Base-by-base conservation (phyloP, 2,113 vertebrate species). In the Egretta garzetta region DNA sequence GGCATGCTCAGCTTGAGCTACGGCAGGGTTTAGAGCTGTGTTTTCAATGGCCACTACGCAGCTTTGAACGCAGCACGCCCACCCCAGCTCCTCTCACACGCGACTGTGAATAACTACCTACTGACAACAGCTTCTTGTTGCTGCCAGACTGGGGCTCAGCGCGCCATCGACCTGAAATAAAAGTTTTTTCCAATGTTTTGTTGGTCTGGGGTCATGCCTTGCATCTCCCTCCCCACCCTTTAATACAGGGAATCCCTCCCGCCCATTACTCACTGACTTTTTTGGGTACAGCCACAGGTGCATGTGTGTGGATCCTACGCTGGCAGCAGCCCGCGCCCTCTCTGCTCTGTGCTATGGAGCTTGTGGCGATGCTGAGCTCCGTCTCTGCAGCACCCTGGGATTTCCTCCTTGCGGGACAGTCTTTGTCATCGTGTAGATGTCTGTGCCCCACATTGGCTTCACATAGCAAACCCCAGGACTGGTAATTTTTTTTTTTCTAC, bases 271-370 rank as follows among this genome's bases (percentile, higher is more conserved):
- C 4, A 2, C 35, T 87, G 76, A 4, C 2, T 80, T 55, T 74
- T 63, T 73, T 37, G 43, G 63, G 4, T 63, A 16, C 35, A n/a
- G 59, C 20, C 43, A 21, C 0, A 1, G 17, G 41, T 3, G n/a
- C 60, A 32, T 2, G 2, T 2, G 17, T 19, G 45, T 0, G 0
- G 39, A 74, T 33, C 14, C 33, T 9, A 4, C 0, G 13, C 19
- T 15, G 49, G 41, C 47, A 56, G 63, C 41, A 37, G n/a, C 32
- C 19, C 9, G 49, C 0, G 1, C 10, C 37, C 19, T 45, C 28
- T 39, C 75, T 30, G 28, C 32, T 47, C 10, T 1, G 24, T 0
- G 0, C 50, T 64, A 1, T 3, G 22, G 45, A 72, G 52, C 85
- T 77, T 6, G 1, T 7, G 7, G 23, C 2, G 3, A n/a, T 14